Evolutionary conservation across 2,888 invertebrate species (phyloP).

Genomic region (Meiosimyza platycephala): DNA sequence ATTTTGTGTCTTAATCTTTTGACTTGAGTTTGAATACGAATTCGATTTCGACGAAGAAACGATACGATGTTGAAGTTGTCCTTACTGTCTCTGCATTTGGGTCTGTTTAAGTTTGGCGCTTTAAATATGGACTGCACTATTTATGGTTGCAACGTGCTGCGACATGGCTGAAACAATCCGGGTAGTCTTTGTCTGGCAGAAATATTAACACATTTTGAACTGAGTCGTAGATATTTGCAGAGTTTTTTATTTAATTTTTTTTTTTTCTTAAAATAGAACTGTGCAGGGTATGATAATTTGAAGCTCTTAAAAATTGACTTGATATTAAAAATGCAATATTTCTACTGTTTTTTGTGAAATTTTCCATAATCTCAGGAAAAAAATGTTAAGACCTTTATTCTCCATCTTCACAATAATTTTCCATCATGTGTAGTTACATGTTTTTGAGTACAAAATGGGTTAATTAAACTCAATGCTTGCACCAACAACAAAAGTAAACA

Average conservation of each 20-base stretch:
- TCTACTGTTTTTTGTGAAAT: no score
- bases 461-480: not conserved
- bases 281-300: no score
- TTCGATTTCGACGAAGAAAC: conserved; percentile 1
- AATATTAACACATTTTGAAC: not conserved
- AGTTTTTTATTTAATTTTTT: no score
- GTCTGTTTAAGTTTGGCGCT: conserved; percentile 46
- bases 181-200: not conserved
- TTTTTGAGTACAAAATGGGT: not conserved
- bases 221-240: no score
- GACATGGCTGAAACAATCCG: conserved; percentile 32
- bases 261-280: no score
- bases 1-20: conserved; percentile 67
- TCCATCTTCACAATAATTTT: no score
- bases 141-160: conserved; percentile 58
- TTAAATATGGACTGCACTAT: conserved; percentile 57
- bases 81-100: conserved; percentile 5
- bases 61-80: conserved; percentile 14
- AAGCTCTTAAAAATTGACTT: no score
- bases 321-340: no score
- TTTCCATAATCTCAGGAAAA: no score
- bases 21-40: conserved; percentile 51
- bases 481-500: not conserved
- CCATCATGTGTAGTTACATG: no score
- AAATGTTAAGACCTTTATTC: no score